These are phyloP conservation scores for Sorex maritimensis DNA, from an alignment of 2,797 vertebrate genomes.

Conservation along the genomic window DNA sequence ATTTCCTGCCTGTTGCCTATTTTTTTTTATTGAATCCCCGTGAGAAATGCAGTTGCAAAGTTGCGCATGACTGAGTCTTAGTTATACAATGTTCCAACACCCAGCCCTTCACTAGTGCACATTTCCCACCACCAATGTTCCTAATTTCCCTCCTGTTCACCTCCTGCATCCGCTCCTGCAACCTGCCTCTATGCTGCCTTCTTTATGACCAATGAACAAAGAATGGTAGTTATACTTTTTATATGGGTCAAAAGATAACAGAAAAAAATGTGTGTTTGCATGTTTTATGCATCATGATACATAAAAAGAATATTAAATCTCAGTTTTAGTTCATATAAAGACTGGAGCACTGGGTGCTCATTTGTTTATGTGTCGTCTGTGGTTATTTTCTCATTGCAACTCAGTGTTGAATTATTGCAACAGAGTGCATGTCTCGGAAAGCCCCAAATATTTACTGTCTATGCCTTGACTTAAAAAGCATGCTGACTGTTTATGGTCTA, in stretches of 20 bases:
- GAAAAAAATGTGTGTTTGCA: neutral
- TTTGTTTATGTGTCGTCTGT: conserved; percentile 35
- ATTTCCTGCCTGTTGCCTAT: neutral
- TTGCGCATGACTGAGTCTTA: no score
- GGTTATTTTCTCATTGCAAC: conserved; percentile 5
- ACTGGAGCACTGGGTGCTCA: neutral
- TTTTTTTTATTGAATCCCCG: no score
- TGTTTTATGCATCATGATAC: no score
- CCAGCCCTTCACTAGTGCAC: no score
- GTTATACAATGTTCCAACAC: no score
- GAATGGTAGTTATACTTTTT: conserved; percentile 36
- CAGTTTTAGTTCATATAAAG: no score
- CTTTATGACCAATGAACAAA: neutral
- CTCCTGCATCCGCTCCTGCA: no score
- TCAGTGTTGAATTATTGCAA: conserved; percentile 1
- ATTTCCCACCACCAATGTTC: no score
- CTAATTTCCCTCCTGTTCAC: no score
- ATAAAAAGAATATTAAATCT: no score
- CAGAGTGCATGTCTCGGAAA: neutral
- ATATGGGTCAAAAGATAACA: conserved; percentile 41
- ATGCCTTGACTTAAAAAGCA: neutral
- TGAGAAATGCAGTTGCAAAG: no score
- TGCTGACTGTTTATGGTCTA: neutral
- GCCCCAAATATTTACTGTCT: conserved; percentile 30
- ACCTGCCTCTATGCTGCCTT: neutral